Evolutionary conservation across 2,113 vertebrate species (phyloP).

Genomic region (Balaenoptera acutorostrata): DNA sequence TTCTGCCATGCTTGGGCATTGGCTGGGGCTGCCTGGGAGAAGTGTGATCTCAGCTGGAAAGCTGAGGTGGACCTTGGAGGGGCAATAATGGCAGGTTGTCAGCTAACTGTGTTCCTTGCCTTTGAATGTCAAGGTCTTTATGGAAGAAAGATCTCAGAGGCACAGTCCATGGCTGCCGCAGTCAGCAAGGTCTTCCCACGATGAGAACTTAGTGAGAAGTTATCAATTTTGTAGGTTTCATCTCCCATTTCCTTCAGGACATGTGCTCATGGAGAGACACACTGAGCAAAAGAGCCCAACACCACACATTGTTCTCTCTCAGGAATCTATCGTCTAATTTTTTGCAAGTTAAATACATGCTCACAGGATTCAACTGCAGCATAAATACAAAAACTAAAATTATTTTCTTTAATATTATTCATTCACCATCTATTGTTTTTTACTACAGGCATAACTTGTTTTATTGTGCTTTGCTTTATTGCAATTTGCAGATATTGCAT

Average conservation of each 20-base stretch:
- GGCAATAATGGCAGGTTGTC: fast-evolving
- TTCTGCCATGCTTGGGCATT: not conserved
- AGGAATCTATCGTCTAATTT: not conserved
- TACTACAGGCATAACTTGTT: not conserved
- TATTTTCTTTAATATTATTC: not conserved
- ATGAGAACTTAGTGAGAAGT: not conserved
- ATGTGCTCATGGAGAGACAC: not conserved
- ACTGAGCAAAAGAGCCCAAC: not conserved
- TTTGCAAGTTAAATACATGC: not conserved
- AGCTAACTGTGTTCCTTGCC: not conserved
- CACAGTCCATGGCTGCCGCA: not conserved
- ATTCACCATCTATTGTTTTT: not conserved
- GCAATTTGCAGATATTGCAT: not conserved
- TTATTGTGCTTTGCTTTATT: not conserved
- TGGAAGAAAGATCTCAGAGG: not conserved
- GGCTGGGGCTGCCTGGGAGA: not conserved
- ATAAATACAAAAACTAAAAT: not conserved
- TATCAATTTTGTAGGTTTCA: not conserved
- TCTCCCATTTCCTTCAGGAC: not conserved
- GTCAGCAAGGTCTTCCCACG: not conserved
- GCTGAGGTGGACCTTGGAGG: not conserved
- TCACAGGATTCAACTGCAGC: not conserved
- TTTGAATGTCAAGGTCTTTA: not conserved
- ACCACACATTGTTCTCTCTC: not conserved
- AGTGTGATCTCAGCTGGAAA: not conserved